Base-by-base conservation (phyloP, 1,140 invertebrate species). In the Macrobrachium rosenbergii region DNA sequence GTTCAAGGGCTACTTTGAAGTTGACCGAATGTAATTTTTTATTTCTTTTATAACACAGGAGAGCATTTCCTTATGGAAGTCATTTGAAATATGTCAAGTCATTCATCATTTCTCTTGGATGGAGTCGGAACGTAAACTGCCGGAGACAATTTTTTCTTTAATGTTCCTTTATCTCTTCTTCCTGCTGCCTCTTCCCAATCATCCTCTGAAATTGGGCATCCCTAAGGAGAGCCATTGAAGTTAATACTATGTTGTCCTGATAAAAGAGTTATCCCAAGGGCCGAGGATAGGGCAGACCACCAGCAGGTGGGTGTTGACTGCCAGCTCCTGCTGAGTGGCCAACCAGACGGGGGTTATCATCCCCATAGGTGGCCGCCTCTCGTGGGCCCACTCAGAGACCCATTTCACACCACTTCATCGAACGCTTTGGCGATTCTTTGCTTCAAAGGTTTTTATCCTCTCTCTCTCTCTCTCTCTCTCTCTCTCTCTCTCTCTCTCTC, bases 141-240 rank as follows among this genome's bases (percentile, higher is more conserved):
- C 52, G 28, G 28, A 52, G 52, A 52, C 52, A 52, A 52, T 59
- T 21, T 45, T 60, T 59, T 21, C 58, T 21, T 59, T 60, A 19
- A 28, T 45, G 23, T 67, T 10, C 23, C 64, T 16, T 28, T 14
- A n/a, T 67, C 64, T 67, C 64, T 67, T 28, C 23, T 28, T 67
- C 64, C 23, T 28, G n/a, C 0, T 59, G 23, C 23, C 10, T 14
- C 64, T 67, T 28, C 8, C 64, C 23, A n/a, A 77, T 58, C 60
- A 52, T 59, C 64, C 73, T 64, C 19, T 28, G 16, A 62, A 64
- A 63, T 60, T 52, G 52, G 75, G 76, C 75, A 63, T 83, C 75
- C 63, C 72, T 37, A 60, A 37, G 12, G 72, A 83, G 67, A 75
- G 67, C 73, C 82, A 63, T 83, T 83, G 76, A 83, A 21, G 67